Conservation (phyloP, 2,797 vertebrate genomes). For the Tokudaia muenninki region DNA sequence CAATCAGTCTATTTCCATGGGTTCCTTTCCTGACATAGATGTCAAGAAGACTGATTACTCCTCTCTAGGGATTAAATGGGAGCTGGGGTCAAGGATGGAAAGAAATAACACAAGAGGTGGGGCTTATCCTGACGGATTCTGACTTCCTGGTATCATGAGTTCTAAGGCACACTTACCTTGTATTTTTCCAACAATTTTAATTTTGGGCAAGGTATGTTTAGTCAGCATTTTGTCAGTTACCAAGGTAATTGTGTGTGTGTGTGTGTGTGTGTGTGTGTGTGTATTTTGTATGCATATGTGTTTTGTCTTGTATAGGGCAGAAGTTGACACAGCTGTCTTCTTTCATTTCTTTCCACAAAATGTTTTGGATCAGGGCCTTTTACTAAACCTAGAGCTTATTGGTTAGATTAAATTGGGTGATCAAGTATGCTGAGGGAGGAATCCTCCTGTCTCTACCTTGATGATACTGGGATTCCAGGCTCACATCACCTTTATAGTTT, state of each 20-base stretch:
- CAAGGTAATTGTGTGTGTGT: not conserved
- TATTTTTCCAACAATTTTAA: not conserved
- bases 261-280: not conserved
- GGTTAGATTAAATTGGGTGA: not conserved
- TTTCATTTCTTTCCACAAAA: not conserved
- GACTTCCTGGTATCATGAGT: not conserved
- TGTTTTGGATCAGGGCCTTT: not conserved
- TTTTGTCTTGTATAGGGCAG: not conserved
- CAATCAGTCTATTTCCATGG: not conserved
- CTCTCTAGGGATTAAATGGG: not conserved
- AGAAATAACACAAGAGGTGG: not conserved
- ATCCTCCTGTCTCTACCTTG: not conserved
- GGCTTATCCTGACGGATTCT: not conserved
- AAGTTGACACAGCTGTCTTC: not conserved
- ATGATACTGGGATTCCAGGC: not conserved
- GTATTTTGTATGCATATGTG: not conserved
- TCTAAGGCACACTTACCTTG: not conserved
- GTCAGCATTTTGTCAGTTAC: not conserved
- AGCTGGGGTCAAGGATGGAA: not conserved
- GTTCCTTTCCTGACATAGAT: not conserved
- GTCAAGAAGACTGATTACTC: not conserved
- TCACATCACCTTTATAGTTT: not conserved
- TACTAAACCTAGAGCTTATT: not conserved
- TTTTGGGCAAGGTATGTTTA: not conserved
- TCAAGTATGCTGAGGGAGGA: not conserved